Conservation (phyloP, 1,140 invertebrate species). For the Protaetia brevitarsis region DNA sequence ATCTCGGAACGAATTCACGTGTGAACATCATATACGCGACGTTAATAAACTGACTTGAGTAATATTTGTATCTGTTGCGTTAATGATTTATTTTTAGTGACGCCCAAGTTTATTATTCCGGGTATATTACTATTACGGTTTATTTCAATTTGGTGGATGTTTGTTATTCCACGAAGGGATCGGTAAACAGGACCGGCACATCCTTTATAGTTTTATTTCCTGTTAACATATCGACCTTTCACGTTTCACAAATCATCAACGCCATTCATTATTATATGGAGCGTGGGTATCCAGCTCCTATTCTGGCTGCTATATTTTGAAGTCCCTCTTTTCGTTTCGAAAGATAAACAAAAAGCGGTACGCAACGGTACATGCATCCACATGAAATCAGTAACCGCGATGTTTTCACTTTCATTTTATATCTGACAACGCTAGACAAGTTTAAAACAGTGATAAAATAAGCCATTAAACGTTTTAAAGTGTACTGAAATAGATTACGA, state of each 20-base stretch:
- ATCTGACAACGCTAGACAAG: constrained; percentile 18
- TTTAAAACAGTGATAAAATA: constrained; percentile 23
- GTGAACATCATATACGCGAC: neutral
- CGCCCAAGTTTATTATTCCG: neutral
- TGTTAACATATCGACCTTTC: constrained; percentile 16
- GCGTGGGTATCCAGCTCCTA: neutral
- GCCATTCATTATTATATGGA: constrained; percentile 17
- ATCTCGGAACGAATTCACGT: neutral
- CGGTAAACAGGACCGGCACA: constrained; percentile 4
- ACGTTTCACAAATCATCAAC: constrained; percentile 16
- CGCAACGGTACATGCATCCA: constrained; percentile 28
- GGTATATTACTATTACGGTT: constrained; percentile 11
- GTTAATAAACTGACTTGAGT: neutral
- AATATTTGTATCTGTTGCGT: constrained; percentile 14
- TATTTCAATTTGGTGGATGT: constrained; percentile 5
- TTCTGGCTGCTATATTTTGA: constrained; percentile 8
- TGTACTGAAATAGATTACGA: constrained; percentile 22
- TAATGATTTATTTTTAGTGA: constrained; percentile 16
- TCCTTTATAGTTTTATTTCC: constrained; percentile 17
- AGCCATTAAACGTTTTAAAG: constrained; percentile 19
- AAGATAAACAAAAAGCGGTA: constrained; percentile 11
- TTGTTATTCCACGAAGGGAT: constrained; percentile 12
- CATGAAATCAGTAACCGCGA: constrained; percentile 21
- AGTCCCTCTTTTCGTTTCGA: constrained; percentile 13
- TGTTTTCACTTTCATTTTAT: constrained; percentile 21